phyloP scores from a whole-genome alignment of 2,797 vertebrate genomes.

The Pseudochirops cupreus region DNA sequence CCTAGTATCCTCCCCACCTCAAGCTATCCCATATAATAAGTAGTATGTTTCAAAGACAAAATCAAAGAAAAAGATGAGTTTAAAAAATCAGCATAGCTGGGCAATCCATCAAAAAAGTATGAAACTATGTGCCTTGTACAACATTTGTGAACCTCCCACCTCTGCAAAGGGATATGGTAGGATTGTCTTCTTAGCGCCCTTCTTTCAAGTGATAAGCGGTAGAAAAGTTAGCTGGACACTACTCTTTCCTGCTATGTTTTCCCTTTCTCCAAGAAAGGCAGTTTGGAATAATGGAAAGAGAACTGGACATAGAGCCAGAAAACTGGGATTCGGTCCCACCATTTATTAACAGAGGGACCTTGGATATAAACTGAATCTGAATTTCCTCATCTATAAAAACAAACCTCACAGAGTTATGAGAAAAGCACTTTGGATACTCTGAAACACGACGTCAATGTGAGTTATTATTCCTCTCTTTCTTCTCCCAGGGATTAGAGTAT shows the following conservation, averaged over 20 bases:
- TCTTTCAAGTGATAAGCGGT: background rate
- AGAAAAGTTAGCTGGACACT: background rate
- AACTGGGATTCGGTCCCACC: background rate
- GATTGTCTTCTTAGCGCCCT: background rate
- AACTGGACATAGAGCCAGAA: background rate
- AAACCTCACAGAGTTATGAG: background rate
- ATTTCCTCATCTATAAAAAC: background rate
- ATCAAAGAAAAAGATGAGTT: background rate
- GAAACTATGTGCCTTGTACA: background rate
- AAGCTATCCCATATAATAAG: background rate
- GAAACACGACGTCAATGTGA: background rate
- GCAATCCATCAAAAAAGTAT: background rate
- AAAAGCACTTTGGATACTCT: background rate
- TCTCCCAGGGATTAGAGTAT: background rate
- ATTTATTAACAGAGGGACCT: background rate
- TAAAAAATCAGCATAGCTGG: background rate
- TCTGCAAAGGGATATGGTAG: background rate
- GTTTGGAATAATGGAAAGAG: background rate
- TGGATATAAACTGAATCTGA: background rate
- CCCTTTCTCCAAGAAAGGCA: background rate
- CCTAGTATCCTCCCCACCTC: background rate
- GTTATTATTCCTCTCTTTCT: background rate
- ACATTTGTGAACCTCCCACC: background rate
- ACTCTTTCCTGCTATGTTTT: background rate
- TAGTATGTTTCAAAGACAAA: background rate